Percentiles rank a stretch among this genome's conserved stretches.
Conservation (phyloP, 1,140 invertebrate genomes). For the Drosophila trapezifrons region DNA sequence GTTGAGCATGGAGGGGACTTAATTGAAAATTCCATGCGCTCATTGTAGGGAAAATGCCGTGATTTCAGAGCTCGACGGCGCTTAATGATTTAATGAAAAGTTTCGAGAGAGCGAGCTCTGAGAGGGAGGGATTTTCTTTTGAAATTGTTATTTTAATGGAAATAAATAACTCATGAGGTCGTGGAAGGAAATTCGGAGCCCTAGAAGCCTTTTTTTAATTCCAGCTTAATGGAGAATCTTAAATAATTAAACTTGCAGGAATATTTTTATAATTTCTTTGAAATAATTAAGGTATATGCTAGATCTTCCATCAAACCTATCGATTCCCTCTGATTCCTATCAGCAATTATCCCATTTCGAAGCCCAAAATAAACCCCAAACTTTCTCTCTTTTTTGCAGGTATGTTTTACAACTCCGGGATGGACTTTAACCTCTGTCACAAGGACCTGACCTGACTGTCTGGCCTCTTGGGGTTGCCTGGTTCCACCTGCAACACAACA, state of each 20-base stretch:
- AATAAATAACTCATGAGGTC: constrained; percentile 5
- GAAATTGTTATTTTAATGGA: background rate
- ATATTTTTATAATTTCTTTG: background rate
- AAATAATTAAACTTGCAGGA: background rate
- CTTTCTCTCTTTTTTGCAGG: constrained; percentile 54
- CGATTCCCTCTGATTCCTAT: background rate
- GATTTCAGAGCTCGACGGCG: constrained; percentile 22
- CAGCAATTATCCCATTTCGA: constrained; percentile 15
- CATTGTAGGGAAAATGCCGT: constrained; percentile 16
- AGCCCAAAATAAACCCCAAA: constrained; percentile 14
- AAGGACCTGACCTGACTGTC: constrained; percentile 1
- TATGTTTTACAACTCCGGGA: constrained; percentile 36
- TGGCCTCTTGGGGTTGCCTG: constrained; percentile 25
- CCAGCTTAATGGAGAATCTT: background rate
- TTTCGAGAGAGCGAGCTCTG: constrained; percentile 6
- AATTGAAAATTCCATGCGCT: constrained; percentile 42
- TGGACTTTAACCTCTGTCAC: constrained; percentile 38
- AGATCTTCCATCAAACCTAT: background rate
- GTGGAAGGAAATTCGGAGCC: background rate
- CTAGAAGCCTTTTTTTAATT: background rate
- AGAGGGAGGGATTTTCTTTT: constrained; percentile 3
- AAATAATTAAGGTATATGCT: background rate
- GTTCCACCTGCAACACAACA: constrained; percentile 15
- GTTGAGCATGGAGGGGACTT: constrained; percentile 17
- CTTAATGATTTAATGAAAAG: constrained; percentile 39